These are phyloP conservation scores for Phasianus colchicus DNA, from an alignment of 2,113 vertebrate species.

Conservation along the genomic window DNA sequence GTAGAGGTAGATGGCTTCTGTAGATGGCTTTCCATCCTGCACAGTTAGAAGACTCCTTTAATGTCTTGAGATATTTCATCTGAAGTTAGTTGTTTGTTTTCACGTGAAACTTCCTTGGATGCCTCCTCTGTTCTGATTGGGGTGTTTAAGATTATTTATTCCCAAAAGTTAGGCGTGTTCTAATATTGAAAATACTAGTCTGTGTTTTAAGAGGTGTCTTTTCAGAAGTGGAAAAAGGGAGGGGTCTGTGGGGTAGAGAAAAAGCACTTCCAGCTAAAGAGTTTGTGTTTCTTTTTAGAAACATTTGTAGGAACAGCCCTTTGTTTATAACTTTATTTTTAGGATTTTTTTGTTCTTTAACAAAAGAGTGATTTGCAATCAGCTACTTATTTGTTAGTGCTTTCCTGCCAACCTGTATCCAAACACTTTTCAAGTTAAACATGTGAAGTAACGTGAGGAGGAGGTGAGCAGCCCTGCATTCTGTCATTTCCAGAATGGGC, in stretches of 20 bases:
- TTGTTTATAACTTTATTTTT: neutral
- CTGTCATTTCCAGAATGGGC: neutral
- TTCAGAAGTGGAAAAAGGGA: neutral
- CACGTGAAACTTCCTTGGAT: neutral
- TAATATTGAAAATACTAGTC: neutral
- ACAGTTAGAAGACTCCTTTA: neutral
- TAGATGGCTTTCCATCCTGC: neutral
- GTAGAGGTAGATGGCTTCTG: neutral
- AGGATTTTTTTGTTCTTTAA: neutral
- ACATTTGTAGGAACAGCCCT: neutral
- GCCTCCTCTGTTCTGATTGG: neutral
- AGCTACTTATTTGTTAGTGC: neutral
- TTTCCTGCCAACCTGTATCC: neutral
- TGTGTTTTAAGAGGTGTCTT: neutral
- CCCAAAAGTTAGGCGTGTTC: neutral
- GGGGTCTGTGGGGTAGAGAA: neutral
- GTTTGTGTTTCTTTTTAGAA: neutral
- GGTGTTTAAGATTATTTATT: neutral
- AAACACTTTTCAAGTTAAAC: neutral
- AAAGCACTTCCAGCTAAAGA: neutral
- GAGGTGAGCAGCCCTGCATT: neutral
- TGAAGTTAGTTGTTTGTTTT: neutral
- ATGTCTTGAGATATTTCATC: neutral
- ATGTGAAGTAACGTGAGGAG: neutral
- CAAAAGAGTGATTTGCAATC: neutral